These are phyloP conservation scores for Polyodon spathula DNA, from an alignment of 2,113 vertebrate species.

Conservation along the genomic window DNA sequence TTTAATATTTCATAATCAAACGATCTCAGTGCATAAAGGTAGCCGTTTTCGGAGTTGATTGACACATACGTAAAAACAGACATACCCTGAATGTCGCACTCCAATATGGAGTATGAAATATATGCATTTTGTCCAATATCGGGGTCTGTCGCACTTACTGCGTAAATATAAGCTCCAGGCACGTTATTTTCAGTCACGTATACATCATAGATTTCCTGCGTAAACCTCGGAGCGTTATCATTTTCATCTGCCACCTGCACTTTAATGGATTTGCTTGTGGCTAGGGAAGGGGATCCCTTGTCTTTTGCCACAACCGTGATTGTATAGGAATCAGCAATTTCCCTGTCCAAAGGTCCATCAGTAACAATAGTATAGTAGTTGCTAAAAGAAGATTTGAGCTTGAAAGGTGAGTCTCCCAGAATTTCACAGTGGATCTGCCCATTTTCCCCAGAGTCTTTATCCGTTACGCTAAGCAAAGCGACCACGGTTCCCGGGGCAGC, in stretches of 20 bases:
- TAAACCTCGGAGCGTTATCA: slow-evolving; percentile 89
- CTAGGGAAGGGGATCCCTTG: slow-evolving; percentile 70
- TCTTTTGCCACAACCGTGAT: slow-evolving; percentile 86
- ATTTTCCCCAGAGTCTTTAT: slow-evolving; percentile 85
- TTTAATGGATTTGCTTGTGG: slow-evolving; percentile 82
- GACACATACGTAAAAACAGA: slow-evolving; percentile 95
- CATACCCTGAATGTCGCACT: slow-evolving; percentile 93
- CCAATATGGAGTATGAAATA: slow-evolving; percentile 83
- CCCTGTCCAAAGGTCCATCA: slow-evolving; percentile 82
- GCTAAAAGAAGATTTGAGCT: slow-evolving; percentile 85
- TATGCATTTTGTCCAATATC: slow-evolving; percentile 83
- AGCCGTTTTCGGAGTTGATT: slow-evolving; percentile 93
- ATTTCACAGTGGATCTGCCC: slow-evolving; percentile 88
- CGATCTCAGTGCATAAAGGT: slow-evolving; percentile 85
- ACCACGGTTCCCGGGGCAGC: slow-evolving; percentile 87
- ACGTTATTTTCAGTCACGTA: slow-evolving; percentile 96
- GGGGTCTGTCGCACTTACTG: slow-evolving; percentile 82
- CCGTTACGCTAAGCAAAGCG: slow-evolving; percentile 86
- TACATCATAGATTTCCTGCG: slow-evolving; percentile 81
- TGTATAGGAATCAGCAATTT: slow-evolving; percentile 78
- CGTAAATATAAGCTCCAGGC: slow-evolving; percentile 91
- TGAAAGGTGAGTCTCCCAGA: slow-evolving; percentile 84
- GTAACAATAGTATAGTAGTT: slow-evolving; percentile 93
- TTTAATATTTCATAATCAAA: slow-evolving; percentile 95
- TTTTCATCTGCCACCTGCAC: slow-evolving; percentile 91